Conservation (phyloP, 2,888 invertebrate species). For the Phasia obesa region DNA sequence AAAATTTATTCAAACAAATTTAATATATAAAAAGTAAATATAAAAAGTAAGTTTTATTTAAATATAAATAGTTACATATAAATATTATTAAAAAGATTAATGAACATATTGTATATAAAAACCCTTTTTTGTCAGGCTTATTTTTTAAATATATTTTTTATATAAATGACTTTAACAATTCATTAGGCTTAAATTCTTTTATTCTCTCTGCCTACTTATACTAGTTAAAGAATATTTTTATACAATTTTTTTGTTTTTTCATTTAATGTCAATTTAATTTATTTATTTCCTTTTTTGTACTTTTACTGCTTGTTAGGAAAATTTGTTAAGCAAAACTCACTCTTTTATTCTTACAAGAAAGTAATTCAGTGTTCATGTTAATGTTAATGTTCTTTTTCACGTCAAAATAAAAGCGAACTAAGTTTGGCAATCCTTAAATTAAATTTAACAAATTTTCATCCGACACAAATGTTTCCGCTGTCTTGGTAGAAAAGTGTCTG, state of each 20-base stretch:
- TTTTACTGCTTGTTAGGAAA: not conserved
- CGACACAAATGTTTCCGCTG: constrained; percentile 29
- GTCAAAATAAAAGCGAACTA: not conserved
- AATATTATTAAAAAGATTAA: no score
- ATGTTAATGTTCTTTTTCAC: not conserved
- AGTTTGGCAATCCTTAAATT: not conserved
- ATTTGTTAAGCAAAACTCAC: not conserved
- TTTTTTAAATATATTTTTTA: no score
- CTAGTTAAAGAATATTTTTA: no score
- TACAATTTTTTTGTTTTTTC: not conserved
- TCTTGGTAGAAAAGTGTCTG: constrained; percentile 1
- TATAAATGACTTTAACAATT: no score
- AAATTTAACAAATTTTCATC: constrained; percentile 9
- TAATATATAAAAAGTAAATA: not conserved
- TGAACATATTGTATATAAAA: no score
- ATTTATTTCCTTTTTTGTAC: not conserved
- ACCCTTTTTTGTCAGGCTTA: no score
- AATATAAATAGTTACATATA: no score
- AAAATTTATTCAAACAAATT: not conserved
- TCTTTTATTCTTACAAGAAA: not conserved
- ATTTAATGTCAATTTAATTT: not conserved
- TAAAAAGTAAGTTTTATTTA: no score
- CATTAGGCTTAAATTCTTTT: no score
- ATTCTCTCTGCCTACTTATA: no score
- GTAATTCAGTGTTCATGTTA: not conserved